A percentile compares a stretch with the other conserved stretches of the same genome.
phyloP scores from a whole-genome alignment of 2,888 invertebrate species.

The Drosophila algonquin region DNA sequence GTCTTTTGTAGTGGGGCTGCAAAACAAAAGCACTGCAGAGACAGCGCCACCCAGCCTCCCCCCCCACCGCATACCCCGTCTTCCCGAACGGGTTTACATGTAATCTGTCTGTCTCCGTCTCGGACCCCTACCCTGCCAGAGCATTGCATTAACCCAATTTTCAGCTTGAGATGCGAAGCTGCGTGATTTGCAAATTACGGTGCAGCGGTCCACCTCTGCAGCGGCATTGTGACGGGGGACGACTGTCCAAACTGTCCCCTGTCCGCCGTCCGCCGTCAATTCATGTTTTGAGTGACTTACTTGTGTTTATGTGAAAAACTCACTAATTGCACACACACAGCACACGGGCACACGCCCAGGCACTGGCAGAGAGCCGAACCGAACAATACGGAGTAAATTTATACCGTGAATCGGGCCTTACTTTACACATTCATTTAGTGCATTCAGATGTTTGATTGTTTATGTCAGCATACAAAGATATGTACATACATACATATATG shows the following conservation, averaged over 20 bases:
- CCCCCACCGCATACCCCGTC: conserved; percentile 1
- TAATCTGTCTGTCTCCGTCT: conserved; percentile 54
- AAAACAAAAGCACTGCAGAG: conserved; percentile 68
- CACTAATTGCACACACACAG: conserved; percentile 45
- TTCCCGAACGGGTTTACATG: conserved; percentile 67
- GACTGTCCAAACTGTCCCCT: conserved; percentile 10
- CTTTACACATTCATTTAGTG: conserved; percentile 44
- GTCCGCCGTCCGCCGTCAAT: conserved; percentile 17
- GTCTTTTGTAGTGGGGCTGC: conserved; percentile 68
- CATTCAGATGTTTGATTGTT: conserved; percentile 31
- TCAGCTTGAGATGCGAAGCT: conserved; percentile 76
- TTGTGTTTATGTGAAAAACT: conserved; percentile 44
- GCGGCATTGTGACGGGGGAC: conserved; percentile 48
- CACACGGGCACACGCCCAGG: neutral
- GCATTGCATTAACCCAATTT: conserved; percentile 79
- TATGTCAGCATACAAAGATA: conserved; percentile 11
- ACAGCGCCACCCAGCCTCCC: conserved; percentile 38
- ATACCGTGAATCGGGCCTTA: conserved; percentile 29
- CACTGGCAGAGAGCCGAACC: conserved; percentile 13
- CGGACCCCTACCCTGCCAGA: conserved; percentile 20
- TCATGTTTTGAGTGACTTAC: conserved; percentile 47
- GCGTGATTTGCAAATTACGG: conserved; percentile 79
- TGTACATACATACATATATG: too few species aligned
- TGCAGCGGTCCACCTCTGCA: conserved; percentile 27
- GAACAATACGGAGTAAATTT: conserved; percentile 47